These are phyloP conservation scores for Graptemys geographica DNA, from an alignment of 2,797 vertebrate genomes.

Conservation along the genomic window DNA sequence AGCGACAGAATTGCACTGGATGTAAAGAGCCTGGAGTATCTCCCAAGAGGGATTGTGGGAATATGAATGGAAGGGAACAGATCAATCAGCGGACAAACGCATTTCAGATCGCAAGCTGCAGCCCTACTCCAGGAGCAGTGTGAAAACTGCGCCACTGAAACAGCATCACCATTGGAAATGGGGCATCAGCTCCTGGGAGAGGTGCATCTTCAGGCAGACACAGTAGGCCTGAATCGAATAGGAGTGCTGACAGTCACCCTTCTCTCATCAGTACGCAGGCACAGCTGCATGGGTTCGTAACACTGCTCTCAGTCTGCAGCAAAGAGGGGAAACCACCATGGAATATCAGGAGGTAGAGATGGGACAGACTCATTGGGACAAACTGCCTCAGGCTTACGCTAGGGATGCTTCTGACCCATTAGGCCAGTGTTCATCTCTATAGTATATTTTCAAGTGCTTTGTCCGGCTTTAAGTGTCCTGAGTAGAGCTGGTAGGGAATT, in stretches of 20 bases:
- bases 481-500: background rate
- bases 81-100: background rate
- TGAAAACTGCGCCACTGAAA: background rate
- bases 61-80: background rate
- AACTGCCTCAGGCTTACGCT: background rate
- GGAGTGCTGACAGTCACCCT: background rate
- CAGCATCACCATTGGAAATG: background rate
- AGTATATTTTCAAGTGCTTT: background rate
- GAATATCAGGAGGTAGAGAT: background rate
- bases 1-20: background rate
- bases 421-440: background rate
- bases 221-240: background rate
- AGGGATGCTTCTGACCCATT: background rate
- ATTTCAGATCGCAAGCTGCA: background rate
- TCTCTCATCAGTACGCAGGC: background rate
- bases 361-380: background rate
- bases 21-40: rapidly evolving
- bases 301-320: background rate
- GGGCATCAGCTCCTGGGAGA: background rate
- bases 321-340: background rate
- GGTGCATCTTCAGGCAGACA: background rate
- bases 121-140: background rate
- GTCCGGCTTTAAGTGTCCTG: background rate
- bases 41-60: background rate
- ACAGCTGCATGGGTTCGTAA: background rate